Evolutionary conservation across 2,113 vertebrate genomes (phyloP).

Genomic region (Aptenodytes forsteri): DNA sequence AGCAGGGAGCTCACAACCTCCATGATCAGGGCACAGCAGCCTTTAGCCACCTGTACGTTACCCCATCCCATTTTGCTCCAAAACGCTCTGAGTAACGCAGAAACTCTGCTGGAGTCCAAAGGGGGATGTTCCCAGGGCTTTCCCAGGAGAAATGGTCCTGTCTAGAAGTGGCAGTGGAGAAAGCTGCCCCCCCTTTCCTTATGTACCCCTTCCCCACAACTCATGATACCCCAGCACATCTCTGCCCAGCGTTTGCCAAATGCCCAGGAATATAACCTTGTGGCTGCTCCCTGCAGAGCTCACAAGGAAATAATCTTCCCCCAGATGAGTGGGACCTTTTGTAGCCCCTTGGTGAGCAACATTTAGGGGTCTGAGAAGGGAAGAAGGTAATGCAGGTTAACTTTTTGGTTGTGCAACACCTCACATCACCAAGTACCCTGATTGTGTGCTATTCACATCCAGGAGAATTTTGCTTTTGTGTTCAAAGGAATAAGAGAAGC

Average conservation of each 20-base stretch:
- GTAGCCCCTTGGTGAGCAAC: not conserved
- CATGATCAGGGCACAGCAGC: not conserved
- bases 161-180: not conserved
- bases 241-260: not conserved
- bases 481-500: not conserved
- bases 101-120: not conserved
- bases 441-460: not conserved
- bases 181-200: not conserved
- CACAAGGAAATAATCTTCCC: not conserved
- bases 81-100: not conserved
- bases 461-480: not conserved
- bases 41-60: not conserved
- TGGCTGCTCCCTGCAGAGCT: not conserved
- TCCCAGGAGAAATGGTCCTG: not conserved
- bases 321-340: not conserved
- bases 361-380: not conserved
- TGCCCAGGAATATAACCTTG: not conserved
- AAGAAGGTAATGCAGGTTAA: not conserved
- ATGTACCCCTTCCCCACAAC: not conserved
- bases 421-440: not conserved
- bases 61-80: accelerated
- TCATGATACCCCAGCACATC: not conserved
- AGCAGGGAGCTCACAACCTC: not conserved
- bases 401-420: not conserved
- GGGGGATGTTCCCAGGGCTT: not conserved